phyloP scores from a whole-genome alignment of 2,113 vertebrate species.

The Paralichthys olivaceus region DNA sequence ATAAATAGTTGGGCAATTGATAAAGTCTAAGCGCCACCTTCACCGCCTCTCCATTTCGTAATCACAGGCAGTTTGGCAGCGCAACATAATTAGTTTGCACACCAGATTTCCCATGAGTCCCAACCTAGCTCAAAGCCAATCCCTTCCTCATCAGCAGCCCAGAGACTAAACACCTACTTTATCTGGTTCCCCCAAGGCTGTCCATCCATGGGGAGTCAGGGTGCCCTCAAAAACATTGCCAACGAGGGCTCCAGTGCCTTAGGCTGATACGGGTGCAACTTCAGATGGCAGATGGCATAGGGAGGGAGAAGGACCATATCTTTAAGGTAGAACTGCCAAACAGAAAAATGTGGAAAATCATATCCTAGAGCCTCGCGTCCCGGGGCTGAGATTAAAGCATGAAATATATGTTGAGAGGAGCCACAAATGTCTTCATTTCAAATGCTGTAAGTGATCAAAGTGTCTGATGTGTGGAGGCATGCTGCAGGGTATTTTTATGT shows the following conservation, averaged over 20 bases:
- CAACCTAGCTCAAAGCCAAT: constrained; percentile 77
- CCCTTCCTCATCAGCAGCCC: constrained; percentile 76
- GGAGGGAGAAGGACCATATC: constrained; percentile 74
- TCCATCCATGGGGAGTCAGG: constrained; percentile 78
- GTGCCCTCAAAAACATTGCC: constrained; percentile 79
- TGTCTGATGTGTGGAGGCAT: constrained; percentile 68
- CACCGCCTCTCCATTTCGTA: constrained; percentile 74
- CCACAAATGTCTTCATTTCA: constrained; percentile 73
- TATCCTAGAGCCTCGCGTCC: constrained; percentile 67
- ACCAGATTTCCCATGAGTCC: constrained; percentile 84
- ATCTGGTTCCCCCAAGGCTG: constrained; percentile 78
- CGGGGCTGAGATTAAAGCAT: constrained; percentile 77
- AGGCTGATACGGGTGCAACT: constrained; percentile 79
- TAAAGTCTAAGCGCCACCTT: constrained; percentile 78
- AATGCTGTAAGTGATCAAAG: constrained; percentile 73
- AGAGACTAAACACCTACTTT: constrained; percentile 85
- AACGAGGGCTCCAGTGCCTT: constrained; percentile 74
- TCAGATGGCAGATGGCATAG: constrained; percentile 82
- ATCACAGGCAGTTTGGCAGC: constrained; percentile 81
- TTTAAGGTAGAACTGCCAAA: constrained; percentile 78
- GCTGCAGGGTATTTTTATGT: constrained; percentile 67
- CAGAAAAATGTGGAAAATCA: constrained; percentile 72
- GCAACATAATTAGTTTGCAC: constrained; percentile 80
- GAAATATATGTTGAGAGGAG: constrained; percentile 68
- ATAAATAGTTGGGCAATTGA: constrained; percentile 76